Conservation (phyloP, 2,888 invertebrate species). For the Luffia ferchaultella region DNA sequence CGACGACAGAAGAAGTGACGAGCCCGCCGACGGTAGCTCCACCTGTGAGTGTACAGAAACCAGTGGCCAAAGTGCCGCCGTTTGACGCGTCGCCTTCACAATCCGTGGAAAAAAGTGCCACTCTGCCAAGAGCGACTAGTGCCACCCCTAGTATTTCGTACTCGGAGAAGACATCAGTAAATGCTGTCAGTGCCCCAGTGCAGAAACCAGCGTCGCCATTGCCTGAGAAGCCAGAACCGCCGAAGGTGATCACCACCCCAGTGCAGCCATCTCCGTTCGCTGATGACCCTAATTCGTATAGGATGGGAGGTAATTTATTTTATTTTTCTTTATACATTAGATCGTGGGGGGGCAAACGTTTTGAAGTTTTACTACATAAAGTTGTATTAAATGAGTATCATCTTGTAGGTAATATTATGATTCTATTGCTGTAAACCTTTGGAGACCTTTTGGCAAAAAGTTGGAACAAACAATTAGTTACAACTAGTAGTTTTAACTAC, state of each 20-base stretch:
- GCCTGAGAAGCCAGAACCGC: conserved; percentile 23
- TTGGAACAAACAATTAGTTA: too few relatives aligned
- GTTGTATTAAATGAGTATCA: too few relatives aligned
- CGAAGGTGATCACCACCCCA: conserved; percentile 38
- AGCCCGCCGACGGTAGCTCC: conserved; percentile 36
- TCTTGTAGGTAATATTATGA: too few relatives aligned
- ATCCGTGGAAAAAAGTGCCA: conserved; percentile 24
- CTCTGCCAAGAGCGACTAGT: conserved; percentile 20
- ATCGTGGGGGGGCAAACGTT: too few relatives aligned
- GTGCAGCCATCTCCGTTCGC: conserved; percentile 56
- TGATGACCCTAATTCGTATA: conserved; percentile 73
- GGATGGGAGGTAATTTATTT: conserved; percentile 72
- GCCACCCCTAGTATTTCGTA: conserved; percentile 24
- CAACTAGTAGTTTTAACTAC: too few relatives aligned
- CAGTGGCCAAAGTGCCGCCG: conserved; percentile 69
- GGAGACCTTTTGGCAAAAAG: too few relatives aligned
- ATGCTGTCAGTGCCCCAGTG: conserved; percentile 25
- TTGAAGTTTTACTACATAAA: too few relatives aligned
- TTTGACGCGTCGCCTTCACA: conserved; percentile 59
- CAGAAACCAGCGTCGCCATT: conserved; percentile 20
- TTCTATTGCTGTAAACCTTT: too few relatives aligned
- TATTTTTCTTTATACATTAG: background rate
- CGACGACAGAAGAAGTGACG: conserved; percentile 34
- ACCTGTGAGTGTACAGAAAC: conserved; percentile 48
- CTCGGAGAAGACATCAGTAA: conserved; percentile 46